phyloP scores from a whole-genome alignment of 2,797 vertebrate species.

The Manis crassicaudata region DNA sequence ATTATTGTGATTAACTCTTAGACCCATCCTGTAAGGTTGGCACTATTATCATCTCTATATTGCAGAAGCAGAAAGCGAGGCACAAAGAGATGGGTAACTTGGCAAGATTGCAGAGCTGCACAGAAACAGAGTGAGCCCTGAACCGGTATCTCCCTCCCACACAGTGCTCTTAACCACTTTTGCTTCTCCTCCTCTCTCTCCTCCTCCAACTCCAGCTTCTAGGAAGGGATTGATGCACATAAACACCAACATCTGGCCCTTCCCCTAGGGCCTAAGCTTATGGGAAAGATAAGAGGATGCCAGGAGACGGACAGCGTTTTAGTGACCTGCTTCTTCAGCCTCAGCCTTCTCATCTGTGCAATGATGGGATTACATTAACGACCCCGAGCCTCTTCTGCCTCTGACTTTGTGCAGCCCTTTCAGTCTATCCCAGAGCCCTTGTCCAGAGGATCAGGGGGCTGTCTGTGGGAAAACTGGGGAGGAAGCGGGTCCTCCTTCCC shows the following conservation, averaged over 20 bases:
- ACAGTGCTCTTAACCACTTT: background rate
- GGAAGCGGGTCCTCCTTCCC: background rate
- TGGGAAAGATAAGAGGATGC: slow-evolving; percentile 43
- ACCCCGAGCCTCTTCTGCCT: background rate
- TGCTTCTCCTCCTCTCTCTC: background rate
- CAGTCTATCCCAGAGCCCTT: background rate
- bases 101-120: background rate
- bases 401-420: background rate
- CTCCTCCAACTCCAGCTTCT: background rate
- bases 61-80: background rate
- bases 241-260: slow-evolving; percentile 15
- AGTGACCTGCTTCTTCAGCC: background rate
- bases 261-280: slow-evolving; percentile 9
- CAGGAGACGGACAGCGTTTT: background rate
- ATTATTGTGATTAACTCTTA: slow-evolving; percentile 11
- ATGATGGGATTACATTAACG: slow-evolving; percentile 21
- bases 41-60: background rate
- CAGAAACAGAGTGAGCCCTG: background rate
- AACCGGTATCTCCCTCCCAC: background rate
- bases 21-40: background rate
- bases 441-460: background rate
- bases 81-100: slow-evolving; percentile 7
- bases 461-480: background rate
- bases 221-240: background rate
- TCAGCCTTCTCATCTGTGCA: slow-evolving; percentile 46